Evolutionary conservation across 2,888 invertebrate species (phyloP).

Genomic region (Heterodera filipjevi): DNA sequence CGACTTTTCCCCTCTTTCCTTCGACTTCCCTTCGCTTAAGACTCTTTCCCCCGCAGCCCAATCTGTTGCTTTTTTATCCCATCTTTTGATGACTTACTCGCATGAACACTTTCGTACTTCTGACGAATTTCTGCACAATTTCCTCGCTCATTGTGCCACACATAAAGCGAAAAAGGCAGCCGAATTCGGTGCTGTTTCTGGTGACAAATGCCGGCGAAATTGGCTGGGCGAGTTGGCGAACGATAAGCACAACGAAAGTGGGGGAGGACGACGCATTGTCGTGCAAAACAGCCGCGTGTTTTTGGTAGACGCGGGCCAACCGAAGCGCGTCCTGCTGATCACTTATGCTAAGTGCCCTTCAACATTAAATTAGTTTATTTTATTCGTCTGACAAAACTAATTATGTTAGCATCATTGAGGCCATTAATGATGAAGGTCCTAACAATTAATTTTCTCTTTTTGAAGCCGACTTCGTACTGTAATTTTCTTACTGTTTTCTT

Average conservation of each 20-base stretch:
- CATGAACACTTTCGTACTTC: conserved; percentile 54
- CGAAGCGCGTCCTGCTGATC: not conserved
- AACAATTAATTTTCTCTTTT: too few relatives aligned
- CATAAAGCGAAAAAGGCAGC: conserved; percentile 40
- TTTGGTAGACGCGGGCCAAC: not conserved
- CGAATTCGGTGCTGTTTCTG: conserved; percentile 39
- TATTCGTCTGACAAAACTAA: not conserved
- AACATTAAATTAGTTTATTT: not conserved
- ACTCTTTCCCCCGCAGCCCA: too few relatives aligned
- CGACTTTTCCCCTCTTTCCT: not conserved
- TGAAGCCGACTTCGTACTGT: too few relatives aligned
- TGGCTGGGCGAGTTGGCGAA: conserved; percentile 40
- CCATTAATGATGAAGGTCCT: too few relatives aligned
- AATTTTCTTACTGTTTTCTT: too few relatives aligned
- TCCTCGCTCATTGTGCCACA: conserved; percentile 53
- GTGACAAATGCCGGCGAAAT: conserved; percentile 28
- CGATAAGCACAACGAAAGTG: conserved; percentile 26
- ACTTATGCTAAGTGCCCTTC: not conserved
- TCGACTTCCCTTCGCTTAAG: too few relatives aligned
- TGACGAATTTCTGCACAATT: conserved; percentile 53
- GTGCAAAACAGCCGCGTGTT: not conserved
- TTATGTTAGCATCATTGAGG: too few relatives aligned
- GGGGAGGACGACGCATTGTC: not conserved
- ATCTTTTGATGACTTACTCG: conserved; percentile 38
- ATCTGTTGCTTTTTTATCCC: too few relatives aligned